phyloP scores from a whole-genome alignment of 2,797 vertebrate genomes.

The Glyptemys insculpta region DNA sequence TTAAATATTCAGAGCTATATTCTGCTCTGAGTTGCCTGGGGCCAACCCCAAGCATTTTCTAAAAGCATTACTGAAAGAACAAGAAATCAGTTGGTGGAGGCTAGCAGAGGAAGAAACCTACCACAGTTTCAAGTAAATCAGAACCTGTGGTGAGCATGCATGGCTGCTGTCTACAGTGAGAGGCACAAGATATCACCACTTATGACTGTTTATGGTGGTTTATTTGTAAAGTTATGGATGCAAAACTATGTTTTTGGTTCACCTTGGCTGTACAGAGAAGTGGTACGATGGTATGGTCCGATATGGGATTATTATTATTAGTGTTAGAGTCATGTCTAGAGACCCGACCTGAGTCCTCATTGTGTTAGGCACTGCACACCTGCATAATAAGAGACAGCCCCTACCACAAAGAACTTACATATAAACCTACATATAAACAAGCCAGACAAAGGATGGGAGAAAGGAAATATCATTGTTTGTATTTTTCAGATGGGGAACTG shows the following conservation, averaged over 20 bases:
- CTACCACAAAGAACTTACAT: background rate
- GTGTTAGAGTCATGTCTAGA: background rate
- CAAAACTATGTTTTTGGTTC: background rate
- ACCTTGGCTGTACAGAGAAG: background rate
- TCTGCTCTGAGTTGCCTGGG: background rate
- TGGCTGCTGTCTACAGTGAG: background rate
- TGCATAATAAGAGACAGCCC: background rate
- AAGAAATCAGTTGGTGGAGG: background rate
- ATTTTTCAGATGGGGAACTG: background rate
- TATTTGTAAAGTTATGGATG: background rate
- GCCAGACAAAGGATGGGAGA: background rate
- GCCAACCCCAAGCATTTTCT: background rate
- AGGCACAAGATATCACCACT: background rate
- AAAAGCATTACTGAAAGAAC: background rate
- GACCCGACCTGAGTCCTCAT: background rate
- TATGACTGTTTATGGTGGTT: background rate
- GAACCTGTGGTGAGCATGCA: background rate
- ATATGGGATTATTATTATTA: background rate
- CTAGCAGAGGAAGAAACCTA: accelerated
- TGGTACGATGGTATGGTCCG: background rate
- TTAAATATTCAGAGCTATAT: background rate
- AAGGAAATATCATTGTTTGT: background rate
- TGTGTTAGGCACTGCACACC: background rate
- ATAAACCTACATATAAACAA: background rate
- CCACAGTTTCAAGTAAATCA: background rate